Percentiles rank a stretch among this genome's conserved stretches.
Evolutionary conservation across 2,888 invertebrate species (phyloP).

Genomic region (Amphiduros pacificus): DNA sequence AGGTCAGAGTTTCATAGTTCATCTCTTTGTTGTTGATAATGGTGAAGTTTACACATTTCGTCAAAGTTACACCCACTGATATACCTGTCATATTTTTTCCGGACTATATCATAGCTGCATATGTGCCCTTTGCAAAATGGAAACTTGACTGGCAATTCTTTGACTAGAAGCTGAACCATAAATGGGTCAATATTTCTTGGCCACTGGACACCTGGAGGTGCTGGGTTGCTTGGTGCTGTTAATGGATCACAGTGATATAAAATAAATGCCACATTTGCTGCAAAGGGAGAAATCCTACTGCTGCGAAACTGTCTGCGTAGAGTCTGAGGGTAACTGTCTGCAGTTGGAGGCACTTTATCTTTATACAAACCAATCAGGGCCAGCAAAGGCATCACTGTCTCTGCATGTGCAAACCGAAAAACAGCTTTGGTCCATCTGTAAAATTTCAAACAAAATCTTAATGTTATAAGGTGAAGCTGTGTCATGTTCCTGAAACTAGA

Average conservation of each 20-base stretch:
- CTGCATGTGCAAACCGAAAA: background rate
- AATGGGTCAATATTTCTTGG: background rate
- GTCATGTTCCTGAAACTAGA: background rate
- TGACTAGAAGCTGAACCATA: background rate
- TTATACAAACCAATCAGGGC: background rate
- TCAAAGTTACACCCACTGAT: background rate
- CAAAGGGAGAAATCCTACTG: background rate
- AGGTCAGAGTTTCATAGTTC: too few species aligned
- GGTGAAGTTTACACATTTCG: background rate
- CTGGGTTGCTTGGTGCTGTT: background rate
- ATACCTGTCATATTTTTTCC: background rate
- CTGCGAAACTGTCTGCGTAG: background rate
- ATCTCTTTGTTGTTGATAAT: background rate
- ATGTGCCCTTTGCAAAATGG: background rate
- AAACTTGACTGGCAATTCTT: background rate
- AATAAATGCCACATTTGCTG: background rate
- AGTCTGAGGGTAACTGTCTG: background rate
- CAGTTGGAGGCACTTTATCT: background rate
- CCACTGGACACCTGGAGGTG: background rate
- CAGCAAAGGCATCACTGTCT: background rate
- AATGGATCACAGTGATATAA: background rate
- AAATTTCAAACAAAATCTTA: background rate
- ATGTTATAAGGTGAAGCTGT: background rate
- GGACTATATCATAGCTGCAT: background rate
- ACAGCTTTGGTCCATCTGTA: background rate